Evolutionary conservation across 2,888 invertebrate genomes (phyloP), one percentile per base, ranked within the genome.

Genomic region (Geotrupes spiniger): DNA sequence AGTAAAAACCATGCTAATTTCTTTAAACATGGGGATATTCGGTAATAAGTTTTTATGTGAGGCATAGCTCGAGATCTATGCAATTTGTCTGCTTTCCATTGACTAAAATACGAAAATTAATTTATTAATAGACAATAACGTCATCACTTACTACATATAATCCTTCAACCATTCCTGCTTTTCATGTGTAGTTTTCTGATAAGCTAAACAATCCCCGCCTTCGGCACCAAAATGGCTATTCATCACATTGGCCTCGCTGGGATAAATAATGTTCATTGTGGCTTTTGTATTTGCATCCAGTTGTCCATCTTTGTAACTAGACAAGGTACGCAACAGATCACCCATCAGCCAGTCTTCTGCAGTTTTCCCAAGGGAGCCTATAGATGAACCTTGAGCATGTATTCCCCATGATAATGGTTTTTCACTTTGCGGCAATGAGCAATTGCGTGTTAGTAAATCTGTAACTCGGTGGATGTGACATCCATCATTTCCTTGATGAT

Each of bases 201-300:
- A 98, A 0, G 97, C 96, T 2, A 98, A 74, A 62, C 93, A 94
- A 0, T 88, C 89, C 0, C 95, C 94, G 3, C 92, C 93, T 27
- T 84, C 75, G 38, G 88, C 78, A 0, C 89, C 91, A 68, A 95
- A 94, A 64, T 91, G 85, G 52, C 94, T 92, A 2, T 76, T 77
- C 28, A 84, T 78, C 0, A 97, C 95, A 74, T 97, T 92, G n/a
- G 86, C 82, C 64, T 83, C 78, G 38, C 83, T 80, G 0, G 93
- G 93, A 70, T 85, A 94, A 36, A 94, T 75, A 17, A 74, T 27
- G 53, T 61, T 71, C 69, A 85, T 75, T 46, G 79, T 78, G 16
- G 83, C 80, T 17, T 74, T 72, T 0, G 83, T 80, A 56, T 75
- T 68, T 42, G 74, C 71, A 12, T 78, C 76, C 11, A 84, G 57